Evolutionary conservation across 2,113 vertebrate species (phyloP).

Genomic region (Marmota monax): DNA sequence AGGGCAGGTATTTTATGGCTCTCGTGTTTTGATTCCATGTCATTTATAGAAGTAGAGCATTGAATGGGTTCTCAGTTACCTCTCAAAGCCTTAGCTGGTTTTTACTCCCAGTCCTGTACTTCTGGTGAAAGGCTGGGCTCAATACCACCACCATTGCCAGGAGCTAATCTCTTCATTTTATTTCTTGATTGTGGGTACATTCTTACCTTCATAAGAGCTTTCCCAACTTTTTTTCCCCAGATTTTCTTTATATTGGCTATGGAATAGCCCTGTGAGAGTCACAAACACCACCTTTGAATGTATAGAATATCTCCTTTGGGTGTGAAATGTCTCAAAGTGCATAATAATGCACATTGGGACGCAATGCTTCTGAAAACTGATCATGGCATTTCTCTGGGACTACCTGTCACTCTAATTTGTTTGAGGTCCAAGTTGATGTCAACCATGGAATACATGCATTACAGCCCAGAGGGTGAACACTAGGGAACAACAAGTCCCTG

Average conservation of each 20-base stretch:
- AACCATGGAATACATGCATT: neutral
- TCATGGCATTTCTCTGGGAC: neutral
- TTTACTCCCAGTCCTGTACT: neutral
- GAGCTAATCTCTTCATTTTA: neutral
- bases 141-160: neutral
- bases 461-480: neutral
- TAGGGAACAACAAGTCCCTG: neutral
- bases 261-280: neutral
- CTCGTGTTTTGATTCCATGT: conserved; percentile 25
- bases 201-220: neutral
- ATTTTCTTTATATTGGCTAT: neutral
- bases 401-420: neutral
- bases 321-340: neutral
- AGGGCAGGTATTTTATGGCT: conserved; percentile 64
- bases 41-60: conserved; percentile 67
- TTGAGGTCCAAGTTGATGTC: neutral
- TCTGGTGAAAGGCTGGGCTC: neutral
- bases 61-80: conserved; percentile 62
- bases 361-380: conserved; percentile 30
- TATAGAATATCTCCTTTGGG: neutral
- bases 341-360: neutral
- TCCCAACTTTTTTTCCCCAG: neutral
- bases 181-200: neutral
- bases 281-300: neutral
- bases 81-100: neutral